phyloP scores from a whole-genome alignment of 2,113 vertebrate genomes.

The Megaptera novaeangliae region DNA sequence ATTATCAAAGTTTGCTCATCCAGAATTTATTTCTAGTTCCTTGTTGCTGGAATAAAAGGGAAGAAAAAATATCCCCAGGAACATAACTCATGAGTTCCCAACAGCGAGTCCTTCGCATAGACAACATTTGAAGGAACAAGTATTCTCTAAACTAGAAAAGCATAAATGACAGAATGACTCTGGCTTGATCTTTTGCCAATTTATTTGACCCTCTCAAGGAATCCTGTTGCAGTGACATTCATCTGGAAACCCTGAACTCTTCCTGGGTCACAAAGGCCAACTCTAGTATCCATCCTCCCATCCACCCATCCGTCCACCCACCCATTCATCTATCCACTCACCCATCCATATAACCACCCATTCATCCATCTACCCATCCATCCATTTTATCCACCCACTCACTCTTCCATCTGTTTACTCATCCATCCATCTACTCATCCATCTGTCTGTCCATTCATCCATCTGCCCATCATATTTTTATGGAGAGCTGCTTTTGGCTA shows the following conservation, averaged over 20 bases:
- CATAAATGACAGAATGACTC: neutral
- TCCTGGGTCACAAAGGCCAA: neutral
- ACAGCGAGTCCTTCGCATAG: neutral
- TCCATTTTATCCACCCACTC: rapidly evolving
- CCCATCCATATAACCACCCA: neutral
- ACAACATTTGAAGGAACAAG: neutral
- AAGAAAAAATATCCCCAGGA: neutral
- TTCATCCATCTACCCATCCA: neutral
- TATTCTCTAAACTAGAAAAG: neutral
- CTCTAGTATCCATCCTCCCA: neutral
- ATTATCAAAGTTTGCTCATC: neutral
- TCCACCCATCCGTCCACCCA: neutral
- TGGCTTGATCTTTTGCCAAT: neutral
- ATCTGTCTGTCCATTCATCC: neutral
- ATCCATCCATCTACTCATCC: rapidly evolving
- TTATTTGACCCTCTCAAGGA: neutral
- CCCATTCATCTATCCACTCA: neutral
- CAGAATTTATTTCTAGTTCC: neutral
- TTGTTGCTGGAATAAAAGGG: neutral
- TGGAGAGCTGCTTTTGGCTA: neutral
- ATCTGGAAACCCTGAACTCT: neutral
- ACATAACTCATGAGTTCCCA: neutral
- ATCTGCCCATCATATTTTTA: neutral
- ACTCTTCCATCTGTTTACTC: neutral
- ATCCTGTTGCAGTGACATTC: neutral